Evolutionary conservation across 2,888 invertebrate species (phyloP), one percentile per base, ranked within the genome.

Genomic region (Lacanobia wlatinum): DNA sequence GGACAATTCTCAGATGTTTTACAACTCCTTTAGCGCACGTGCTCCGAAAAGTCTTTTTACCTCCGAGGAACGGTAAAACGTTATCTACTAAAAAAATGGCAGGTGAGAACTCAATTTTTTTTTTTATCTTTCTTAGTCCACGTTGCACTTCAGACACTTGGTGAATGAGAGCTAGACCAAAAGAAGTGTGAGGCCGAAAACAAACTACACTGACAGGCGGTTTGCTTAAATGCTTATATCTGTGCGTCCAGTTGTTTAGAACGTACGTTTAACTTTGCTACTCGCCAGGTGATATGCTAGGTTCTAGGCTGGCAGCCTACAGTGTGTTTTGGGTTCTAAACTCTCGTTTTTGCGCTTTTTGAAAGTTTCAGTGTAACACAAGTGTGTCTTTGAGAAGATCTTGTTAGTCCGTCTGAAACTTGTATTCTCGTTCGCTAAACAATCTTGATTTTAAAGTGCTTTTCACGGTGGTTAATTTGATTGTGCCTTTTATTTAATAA

Each of bases 1-100:
- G 55, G 14, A 28, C 34, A 55, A 50, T 46, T 67, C 3, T 23
- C 38, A 52, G 48, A 52, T 72, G 56, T 68, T 75, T 76, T 65
- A 69, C 38, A 64, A 56, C 65, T 65, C 46, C 43, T 80, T 80
- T 65, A 60, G 55, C 18, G 61, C 53, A 55, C 61, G 62, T 60
- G 60, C 56, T 63, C 70, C 61, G 1, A 69, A 68, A 55, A 68
- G 66, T 61, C 56, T 70, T 68, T 66, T 71, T n/a, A 50, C 16
- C 48, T 48, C 52, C 2, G 18, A 38, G 68, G 53, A 59, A 50
- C 53, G 34, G 56, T 75, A 46, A 68, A 59, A 68, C 5, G 14
- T 64, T 56, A n/a, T 28, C 40, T 43, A 48, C 18, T 50, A 43
- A 68, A 70, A 65, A 72, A 50, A 62, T 55, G 18, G 18, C 64